phyloP scores from a whole-genome alignment of 2,888 invertebrate species.

The Tuta absoluta region DNA sequence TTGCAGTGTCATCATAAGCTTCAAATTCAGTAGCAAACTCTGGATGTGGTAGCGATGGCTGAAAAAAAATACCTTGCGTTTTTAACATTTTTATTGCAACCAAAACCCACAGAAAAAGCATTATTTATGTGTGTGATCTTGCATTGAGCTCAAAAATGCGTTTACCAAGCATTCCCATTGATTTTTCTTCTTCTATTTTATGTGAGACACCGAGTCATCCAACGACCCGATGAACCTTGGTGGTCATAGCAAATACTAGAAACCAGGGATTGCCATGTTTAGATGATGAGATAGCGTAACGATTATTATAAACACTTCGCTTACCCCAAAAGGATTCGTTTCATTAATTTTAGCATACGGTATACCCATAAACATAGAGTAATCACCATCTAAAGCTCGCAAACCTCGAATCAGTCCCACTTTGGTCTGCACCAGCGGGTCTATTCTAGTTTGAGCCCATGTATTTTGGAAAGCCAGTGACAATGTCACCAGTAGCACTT shows the following conservation, averaged over 20 bases:
- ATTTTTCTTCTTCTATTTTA: no score
- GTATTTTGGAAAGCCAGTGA: neutral
- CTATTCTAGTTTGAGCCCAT: slow-evolving; percentile 26
- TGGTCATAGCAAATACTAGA: no score
- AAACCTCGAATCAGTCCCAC: slow-evolving; percentile 45
- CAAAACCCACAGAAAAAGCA: no score
- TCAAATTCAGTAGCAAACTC: slow-evolving; percentile 47
- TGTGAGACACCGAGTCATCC: no score
- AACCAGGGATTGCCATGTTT: no score
- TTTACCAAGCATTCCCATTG: no score
- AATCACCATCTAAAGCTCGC: slow-evolving; percentile 44
- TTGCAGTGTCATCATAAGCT: slow-evolving; percentile 49
- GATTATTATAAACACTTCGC: slow-evolving; percentile 24
- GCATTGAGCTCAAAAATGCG: no score
- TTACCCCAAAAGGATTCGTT: slow-evolving; percentile 54
- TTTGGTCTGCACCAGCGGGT: slow-evolving; percentile 45
- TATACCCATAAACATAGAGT: slow-evolving; percentile 53
- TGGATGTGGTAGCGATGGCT: slow-evolving; percentile 46
- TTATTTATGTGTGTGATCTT: no score
- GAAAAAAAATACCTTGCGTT: slow-evolving; percentile 29
- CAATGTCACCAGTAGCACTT: slow-evolving; percentile 1
- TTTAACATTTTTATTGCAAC: neutral
- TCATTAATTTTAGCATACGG: slow-evolving; percentile 49
- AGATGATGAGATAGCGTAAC: neutral
- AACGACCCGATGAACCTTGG: no score